A percentile compares a stretch with the other conserved stretches of the same genome.
These are phyloP conservation scores for Alcedo atthis DNA, from an alignment of 2,797 vertebrate genomes.

Conservation along the genomic window DNA sequence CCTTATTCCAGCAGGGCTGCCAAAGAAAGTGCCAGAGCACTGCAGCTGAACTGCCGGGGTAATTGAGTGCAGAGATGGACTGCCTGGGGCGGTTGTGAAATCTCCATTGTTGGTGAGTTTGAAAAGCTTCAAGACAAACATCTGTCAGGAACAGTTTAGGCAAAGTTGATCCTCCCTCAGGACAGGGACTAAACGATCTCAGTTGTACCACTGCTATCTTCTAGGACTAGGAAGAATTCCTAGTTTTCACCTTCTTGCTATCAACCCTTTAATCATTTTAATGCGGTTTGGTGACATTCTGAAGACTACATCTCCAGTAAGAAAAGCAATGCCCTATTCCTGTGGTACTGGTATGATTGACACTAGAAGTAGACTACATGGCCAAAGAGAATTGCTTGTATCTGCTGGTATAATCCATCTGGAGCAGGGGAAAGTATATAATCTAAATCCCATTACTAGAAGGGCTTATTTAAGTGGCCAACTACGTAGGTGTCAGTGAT, in stretches of 20 bases:
- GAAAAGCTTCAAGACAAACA: background rate
- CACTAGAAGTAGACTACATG: background rate
- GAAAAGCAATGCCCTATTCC: background rate
- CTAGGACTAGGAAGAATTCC: background rate
- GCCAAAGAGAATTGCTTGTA: background rate
- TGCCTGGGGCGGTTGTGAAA: conserved; percentile 5
- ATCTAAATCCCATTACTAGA: background rate
- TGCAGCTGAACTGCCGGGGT: background rate
- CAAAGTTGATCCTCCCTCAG: background rate
- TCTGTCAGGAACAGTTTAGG: background rate
- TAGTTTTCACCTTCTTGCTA: background rate
- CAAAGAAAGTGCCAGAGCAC: background rate
- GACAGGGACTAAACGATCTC: background rate
- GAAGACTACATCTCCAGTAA: background rate
- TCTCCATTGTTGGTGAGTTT: conserved; percentile 11
- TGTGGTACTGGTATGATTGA: background rate
- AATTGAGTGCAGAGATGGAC: background rate
- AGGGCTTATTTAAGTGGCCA: background rate
- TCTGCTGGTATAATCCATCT: background rate
- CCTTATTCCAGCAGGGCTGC: background rate
- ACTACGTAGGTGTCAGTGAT: background rate
- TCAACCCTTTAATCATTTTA: background rate
- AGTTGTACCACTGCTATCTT: background rate
- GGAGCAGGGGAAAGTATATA: background rate
- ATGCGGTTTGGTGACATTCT: background rate